phyloP scores from a whole-genome alignment of 2,888 invertebrate genomes.

The Eristalis intricaria region DNA sequence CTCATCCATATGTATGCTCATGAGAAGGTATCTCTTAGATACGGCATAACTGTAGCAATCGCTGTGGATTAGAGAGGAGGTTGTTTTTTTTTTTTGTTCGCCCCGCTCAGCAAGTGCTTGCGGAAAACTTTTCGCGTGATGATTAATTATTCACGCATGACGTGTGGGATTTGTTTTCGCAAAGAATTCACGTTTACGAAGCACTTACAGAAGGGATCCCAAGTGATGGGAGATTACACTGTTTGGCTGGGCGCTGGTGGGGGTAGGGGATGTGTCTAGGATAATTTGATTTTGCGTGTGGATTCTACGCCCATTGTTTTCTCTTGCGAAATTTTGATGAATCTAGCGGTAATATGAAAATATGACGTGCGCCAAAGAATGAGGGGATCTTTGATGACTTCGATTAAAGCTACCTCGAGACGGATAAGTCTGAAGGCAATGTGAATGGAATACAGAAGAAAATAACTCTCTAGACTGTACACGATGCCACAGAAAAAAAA shows the following conservation, averaged over 20 bases:
- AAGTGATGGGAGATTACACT: neutral
- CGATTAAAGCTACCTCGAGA: too few species aligned
- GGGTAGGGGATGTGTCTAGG: neutral
- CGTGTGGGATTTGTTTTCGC: constrained; percentile 52
- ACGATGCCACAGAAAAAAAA: neutral
- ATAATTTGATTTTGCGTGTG: constrained; percentile 40
- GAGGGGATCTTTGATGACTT: too few species aligned
- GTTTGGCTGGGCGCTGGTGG: neutral
- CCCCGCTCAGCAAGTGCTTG: constrained; percentile 34
- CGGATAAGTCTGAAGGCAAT: neutral
- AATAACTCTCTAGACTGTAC: too few species aligned
- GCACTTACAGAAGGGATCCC: constrained; percentile 23
- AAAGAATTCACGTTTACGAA: constrained; percentile 44
- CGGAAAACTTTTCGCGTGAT: constrained; percentile 64
- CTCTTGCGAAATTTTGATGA: constrained; percentile 11
- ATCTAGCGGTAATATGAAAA: too few species aligned
- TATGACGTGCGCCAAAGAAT: too few species aligned
- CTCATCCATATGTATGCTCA: constrained; percentile 1
- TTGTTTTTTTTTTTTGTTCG: constrained; percentile 15
- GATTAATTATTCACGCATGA: constrained; percentile 71
- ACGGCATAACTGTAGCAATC: constrained; percentile 49
- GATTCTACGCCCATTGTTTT: neutral
- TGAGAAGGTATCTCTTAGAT: constrained; percentile 14
- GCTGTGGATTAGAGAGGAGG: constrained; percentile 24
- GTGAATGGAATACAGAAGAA: too few species aligned